Evolutionary conservation across 30 jellyfish, hydroid and myxozoan species (phyloP).

Genomic region (Turritopsis rubra): DNA sequence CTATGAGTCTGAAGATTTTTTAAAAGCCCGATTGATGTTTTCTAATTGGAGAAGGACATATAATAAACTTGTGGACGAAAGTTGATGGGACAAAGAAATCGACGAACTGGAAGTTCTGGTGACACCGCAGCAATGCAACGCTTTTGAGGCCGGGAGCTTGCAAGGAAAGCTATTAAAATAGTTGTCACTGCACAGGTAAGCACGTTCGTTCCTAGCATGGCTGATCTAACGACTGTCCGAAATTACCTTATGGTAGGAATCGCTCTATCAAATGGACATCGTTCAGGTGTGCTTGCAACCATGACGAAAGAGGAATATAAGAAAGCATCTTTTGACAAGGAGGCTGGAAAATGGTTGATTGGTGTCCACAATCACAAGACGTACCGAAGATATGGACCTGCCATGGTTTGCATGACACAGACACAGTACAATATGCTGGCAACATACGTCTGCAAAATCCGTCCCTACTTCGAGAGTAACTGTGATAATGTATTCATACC

Average conservation of each 20-base stretch:
- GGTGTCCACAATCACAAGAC: not conserved
- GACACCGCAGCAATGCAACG: not conserved
- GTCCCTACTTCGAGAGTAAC: not conserved
- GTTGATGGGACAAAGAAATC: not conserved
- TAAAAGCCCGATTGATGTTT: not conserved
- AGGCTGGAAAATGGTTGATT: not conserved
- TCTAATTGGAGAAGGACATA: not conserved
- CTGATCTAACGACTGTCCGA: not conserved
- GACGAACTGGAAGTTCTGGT: not conserved
- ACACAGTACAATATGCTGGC: not conserved
- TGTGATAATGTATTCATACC: not conserved
- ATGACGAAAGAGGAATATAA: not conserved
- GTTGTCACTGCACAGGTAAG: slow-evolving; percentile 1
- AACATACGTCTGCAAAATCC: not conserved
- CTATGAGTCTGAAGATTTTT: not conserved
- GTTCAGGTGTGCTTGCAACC: not conserved
- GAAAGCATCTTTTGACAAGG: not conserved
- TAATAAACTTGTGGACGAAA: not conserved
- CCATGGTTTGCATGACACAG: not conserved
- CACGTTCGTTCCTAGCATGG: not conserved
- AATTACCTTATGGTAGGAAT: not conserved
- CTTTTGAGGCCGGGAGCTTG: not conserved
- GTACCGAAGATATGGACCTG: not conserved
- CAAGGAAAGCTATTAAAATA: not conserved
- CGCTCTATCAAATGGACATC: not conserved